phyloP scores from a whole-genome alignment of 2,113 vertebrate species.

The Passer montanus region DNA sequence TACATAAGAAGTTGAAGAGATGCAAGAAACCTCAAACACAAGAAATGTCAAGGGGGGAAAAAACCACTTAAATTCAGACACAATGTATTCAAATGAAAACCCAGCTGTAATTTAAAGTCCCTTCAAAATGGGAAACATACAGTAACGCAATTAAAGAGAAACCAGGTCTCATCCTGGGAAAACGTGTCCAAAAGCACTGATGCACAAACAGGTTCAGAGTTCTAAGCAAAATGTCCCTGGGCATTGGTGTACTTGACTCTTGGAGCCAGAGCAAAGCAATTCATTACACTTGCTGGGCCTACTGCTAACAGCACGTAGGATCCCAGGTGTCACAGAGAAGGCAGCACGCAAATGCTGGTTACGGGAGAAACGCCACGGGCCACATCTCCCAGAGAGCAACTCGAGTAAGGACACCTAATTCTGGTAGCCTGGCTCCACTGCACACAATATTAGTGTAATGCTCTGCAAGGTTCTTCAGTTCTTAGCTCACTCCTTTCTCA shows the following conservation, averaged over 20 bases:
- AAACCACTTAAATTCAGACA: conserved; percentile 57
- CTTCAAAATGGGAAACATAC: conserved; percentile 62
- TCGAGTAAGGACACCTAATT: conserved; percentile 31
- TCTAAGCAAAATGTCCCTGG: conserved; percentile 70
- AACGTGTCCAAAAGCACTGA: conserved; percentile 50
- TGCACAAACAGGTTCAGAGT: conserved; percentile 66
- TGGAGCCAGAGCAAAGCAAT: conserved; percentile 69
- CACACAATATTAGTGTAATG: background rate
- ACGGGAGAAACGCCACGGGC: background rate
- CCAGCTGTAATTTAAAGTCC: conserved; percentile 58
- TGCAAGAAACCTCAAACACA: conserved; percentile 69
- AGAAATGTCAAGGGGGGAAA: conserved; percentile 50
- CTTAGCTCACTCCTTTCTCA: conserved; percentile 63
- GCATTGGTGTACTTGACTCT: conserved; percentile 66
- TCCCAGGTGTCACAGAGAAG: conserved; percentile 47
- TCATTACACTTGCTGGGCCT: conserved; percentile 60
- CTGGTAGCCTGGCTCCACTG: conserved; percentile 40
- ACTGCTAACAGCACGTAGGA: conserved; percentile 11
- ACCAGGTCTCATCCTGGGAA: conserved; percentile 40
- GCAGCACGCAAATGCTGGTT: conserved; percentile 36
- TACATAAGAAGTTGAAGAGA: conserved; percentile 65
- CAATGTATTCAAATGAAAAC: conserved; percentile 61
- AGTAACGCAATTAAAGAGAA: conserved; percentile 57
- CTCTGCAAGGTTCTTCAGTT: conserved; percentile 54
- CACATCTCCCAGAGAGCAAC: background rate